These are phyloP conservation scores for Diaphora mendica DNA, from an alignment of 2,888 invertebrate genomes.

Conservation along the genomic window DNA sequence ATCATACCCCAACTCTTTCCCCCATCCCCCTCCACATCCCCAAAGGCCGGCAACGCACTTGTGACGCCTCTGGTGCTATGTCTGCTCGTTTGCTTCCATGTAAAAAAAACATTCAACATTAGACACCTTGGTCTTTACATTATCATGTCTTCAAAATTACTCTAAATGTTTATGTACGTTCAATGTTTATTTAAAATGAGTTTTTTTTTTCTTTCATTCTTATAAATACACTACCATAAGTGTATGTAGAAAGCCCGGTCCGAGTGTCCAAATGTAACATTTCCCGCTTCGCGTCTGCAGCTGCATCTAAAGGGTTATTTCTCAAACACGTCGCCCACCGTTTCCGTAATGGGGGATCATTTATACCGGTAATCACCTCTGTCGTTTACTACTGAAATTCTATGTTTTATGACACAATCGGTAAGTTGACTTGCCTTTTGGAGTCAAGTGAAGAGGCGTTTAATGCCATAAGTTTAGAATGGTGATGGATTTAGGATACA, in stretches of 20 bases:
- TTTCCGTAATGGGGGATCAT: constrained; percentile 69
- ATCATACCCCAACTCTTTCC: no score
- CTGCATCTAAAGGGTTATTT: constrained; percentile 77
- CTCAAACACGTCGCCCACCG: constrained; percentile 70
- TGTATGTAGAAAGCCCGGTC: constrained; percentile 19
- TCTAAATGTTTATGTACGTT: no score
- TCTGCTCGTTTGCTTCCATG: no score
- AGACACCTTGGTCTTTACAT: no score
- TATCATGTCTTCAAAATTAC: no score
- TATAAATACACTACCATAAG: neutral
- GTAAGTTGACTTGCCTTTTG: constrained; percentile 18
- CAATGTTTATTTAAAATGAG: no score
- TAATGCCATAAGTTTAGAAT: neutral
- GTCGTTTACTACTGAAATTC: constrained; percentile 64
- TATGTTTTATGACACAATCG: constrained; percentile 56
- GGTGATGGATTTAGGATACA: no score
- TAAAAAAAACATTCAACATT: no score
- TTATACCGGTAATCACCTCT: constrained; percentile 72
- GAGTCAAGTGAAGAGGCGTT: neutral
- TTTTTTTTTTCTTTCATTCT: neutral
- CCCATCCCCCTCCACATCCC: no score
- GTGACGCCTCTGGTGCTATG: no score
- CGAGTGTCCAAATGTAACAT: constrained; percentile 56
- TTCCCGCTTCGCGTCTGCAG: constrained; percentile 63
- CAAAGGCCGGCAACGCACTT: no score